These are phyloP conservation scores for Acholoe squamosa DNA, from an alignment of 2,888 invertebrate genomes.

Conservation along the genomic window DNA sequence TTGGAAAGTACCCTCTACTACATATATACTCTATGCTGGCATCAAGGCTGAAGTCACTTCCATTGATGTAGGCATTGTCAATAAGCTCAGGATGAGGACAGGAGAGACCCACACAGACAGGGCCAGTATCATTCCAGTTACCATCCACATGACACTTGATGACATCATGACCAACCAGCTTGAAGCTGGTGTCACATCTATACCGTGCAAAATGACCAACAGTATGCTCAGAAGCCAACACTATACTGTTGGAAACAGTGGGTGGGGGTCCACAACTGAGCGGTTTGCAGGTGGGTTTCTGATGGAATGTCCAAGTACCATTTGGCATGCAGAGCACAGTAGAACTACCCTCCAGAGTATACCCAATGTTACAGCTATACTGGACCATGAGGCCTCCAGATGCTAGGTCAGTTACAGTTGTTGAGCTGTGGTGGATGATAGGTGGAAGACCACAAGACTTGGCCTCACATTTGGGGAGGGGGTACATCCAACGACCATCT, in stretches of 20 bases:
- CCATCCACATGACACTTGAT: constrained; percentile 75
- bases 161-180: constrained; percentile 18
- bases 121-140: constrained; percentile 76
- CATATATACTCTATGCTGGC: constrained; percentile 73
- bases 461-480: constrained; percentile 61
- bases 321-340: constrained; percentile 67
- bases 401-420: constrained; percentile 63
- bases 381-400: constrained; percentile 67
- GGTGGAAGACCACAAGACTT: constrained; percentile 64
- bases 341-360: constrained; percentile 74
- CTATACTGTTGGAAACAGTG: constrained; percentile 68
- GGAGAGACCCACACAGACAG: constrained; percentile 75
- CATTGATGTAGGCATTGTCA: constrained; percentile 5
- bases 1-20: constrained; percentile 72
- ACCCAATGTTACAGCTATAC: constrained; percentile 72
- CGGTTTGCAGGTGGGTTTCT: constrained; percentile 70
- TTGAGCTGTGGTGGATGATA: constrained; percentile 68
- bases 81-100: constrained; percentile 68
- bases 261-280: constrained; percentile 76
- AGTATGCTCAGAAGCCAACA: constrained; percentile 63
- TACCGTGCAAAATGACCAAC: constrained; percentile 65
- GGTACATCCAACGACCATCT: constrained; percentile 78
- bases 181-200: constrained; percentile 64
- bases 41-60: constrained; percentile 72
- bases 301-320: constrained; percentile 67